phyloP scores from a whole-genome alignment of 2,888 invertebrate species.

The Phania funesta region DNA sequence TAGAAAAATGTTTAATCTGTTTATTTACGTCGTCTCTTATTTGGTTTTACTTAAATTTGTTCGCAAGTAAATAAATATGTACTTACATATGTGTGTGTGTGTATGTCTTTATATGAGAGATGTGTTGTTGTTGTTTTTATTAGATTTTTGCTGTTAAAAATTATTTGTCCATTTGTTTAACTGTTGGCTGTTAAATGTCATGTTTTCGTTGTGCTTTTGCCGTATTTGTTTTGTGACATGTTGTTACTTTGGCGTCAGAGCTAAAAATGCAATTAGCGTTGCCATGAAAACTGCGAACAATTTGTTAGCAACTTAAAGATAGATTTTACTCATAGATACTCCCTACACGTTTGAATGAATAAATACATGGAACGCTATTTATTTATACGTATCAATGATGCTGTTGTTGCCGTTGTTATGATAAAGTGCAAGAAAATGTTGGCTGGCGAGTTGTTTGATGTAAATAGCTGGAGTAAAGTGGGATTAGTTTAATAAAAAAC shows the following conservation, averaged over 20 bases:
- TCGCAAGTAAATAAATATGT: constrained; percentile 1
- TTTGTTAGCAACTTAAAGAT: constrained; percentile 67
- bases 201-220: constrained; percentile 67
- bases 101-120: too few relatives aligned
- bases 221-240: constrained; percentile 67
- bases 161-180: constrained; percentile 67
- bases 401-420: neutral
- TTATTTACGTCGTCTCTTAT: constrained; percentile 53
- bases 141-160: constrained; percentile 44
- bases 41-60: constrained; percentile 40
- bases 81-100: neutral
- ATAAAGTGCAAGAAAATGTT: constrained; percentile 17
- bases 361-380: constrained; percentile 8
- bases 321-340: constrained; percentile 50
- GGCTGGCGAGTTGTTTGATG: constrained; percentile 11
- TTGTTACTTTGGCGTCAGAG: constrained; percentile 67
- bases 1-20: constrained; percentile 45
- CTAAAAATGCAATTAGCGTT: constrained; percentile 68
- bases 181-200: constrained; percentile 67
- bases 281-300: constrained; percentile 67
- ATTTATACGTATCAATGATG: constrained; percentile 3
- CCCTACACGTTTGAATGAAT: constrained; percentile 2
- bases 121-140: neutral
- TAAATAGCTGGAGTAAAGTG: constrained; percentile 16
- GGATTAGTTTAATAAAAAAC: constrained; percentile 51